These are phyloP conservation scores for Asteroscopus sphinx DNA, from an alignment of 2,888 invertebrate species.

Conservation along the genomic window DNA sequence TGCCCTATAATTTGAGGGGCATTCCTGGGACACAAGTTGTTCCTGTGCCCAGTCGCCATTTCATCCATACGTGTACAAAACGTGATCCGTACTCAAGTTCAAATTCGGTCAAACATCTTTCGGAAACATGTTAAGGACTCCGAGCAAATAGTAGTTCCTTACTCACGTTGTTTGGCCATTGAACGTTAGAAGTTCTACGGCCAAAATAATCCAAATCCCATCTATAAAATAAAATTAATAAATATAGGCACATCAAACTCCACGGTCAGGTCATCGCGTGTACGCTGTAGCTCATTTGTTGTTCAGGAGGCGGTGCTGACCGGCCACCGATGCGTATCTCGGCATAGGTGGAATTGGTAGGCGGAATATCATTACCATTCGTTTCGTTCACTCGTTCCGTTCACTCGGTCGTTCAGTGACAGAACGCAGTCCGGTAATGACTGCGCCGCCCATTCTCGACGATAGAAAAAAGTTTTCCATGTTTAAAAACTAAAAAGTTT, in stretches of 20 bases:
- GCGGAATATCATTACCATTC: conserved; percentile 84
- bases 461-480: conserved; percentile 55
- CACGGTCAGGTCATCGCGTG: conserved; percentile 48
- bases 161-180: too few species aligned
- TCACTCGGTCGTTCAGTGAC: conserved; percentile 74
- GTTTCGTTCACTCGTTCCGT: conserved; percentile 66
- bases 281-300: conserved; percentile 72
- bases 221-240: conserved; percentile 24
- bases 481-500: conserved; percentile 52
- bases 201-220: neutral
- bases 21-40: too few species aligned
- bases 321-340: conserved; percentile 87
- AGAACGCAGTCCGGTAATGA: conserved; percentile 73
- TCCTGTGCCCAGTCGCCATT: too few species aligned
- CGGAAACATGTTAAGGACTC: too few species aligned
- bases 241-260: conserved; percentile 40
- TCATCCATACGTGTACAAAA: too few species aligned
- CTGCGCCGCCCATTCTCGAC: conserved; percentile 72
- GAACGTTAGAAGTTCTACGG: neutral
- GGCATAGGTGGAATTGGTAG: conserved; percentile 85
- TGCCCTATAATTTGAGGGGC: too few species aligned
- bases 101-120: too few species aligned
- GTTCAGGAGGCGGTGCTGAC: conserved; percentile 74
- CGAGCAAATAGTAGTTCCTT: too few species aligned
- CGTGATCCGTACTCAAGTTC: too few species aligned